phyloP scores from a whole-genome alignment of 2,797 vertebrate genomes.

The Euthynnus affinis region DNA sequence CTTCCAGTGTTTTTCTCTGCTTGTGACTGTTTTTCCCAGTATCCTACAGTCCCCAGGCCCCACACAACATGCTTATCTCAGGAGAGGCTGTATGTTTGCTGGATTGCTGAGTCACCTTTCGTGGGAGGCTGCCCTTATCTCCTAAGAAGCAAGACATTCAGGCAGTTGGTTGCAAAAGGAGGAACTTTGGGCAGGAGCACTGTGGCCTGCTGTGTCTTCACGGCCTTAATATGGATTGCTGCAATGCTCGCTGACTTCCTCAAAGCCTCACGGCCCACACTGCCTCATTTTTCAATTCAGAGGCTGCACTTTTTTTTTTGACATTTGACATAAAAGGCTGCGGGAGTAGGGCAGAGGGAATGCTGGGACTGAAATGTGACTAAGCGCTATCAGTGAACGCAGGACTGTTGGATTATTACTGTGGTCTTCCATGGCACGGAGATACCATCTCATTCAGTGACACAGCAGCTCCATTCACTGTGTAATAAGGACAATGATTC shows the following conservation, averaged over 20 bases:
- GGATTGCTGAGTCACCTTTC: conserved; percentile 88
- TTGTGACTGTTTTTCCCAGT: conserved; percentile 62
- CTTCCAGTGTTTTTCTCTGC: conserved; percentile 15
- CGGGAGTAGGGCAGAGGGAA: conserved; percentile 65
- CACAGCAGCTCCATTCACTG: conserved; percentile 58
- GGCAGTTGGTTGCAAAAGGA: conserved; percentile 85
- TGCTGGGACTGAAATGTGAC: conserved; percentile 68
- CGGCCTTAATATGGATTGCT: conserved; percentile 64
- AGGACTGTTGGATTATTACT: conserved; percentile 58
- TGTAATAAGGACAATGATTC: conserved; percentile 15
- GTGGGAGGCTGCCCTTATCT: conserved; percentile 86
- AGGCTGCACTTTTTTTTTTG: conserved; percentile 15
- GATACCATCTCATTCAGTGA: conserved; percentile 72
- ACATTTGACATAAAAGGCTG: not conserved
- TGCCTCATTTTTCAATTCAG: conserved; percentile 1
- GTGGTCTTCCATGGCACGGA: conserved; percentile 51
- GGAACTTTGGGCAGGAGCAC: conserved; percentile 79
- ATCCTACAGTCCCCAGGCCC: conserved; percentile 73
- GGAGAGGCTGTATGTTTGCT: conserved; percentile 72
- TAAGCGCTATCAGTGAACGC: conserved; percentile 50
- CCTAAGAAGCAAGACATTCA: conserved; percentile 81
- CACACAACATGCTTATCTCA: conserved; percentile 78
- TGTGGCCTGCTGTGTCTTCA: conserved; percentile 71
- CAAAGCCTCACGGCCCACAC: conserved; percentile 17
- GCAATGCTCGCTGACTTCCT: conserved; percentile 71